Evolutionary conservation across 2,888 invertebrate genomes (phyloP), one percentile per base, ranked within the genome.

Genomic region (Lithophane semibrunnea): DNA sequence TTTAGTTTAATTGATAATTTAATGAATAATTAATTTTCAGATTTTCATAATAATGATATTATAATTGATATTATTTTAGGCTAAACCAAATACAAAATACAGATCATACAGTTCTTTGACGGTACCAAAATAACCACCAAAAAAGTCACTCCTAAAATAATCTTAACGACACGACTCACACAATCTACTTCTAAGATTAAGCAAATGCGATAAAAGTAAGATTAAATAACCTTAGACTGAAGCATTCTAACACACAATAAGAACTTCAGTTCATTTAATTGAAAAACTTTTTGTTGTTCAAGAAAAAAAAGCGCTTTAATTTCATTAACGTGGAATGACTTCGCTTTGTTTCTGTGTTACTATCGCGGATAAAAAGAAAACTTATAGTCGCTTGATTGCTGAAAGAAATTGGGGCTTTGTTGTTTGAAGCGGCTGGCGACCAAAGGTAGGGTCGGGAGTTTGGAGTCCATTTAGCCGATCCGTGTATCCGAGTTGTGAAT

Each of bases 251-350:
- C 86, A 85, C 87, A 83, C 84, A 89, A 85, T 86, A 88, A 84
- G 87, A 88, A 89, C 86, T 90, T 85, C 80, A 91, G 89, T 89
- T 88, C 85, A 84, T 92, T 92, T 93, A 93, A 94, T 94, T 93
- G 90, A 89, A 92, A 92, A 93, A 93, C 89, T 93, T 94, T 90
- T 90, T 90, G 89, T 89, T 88, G 79, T 86, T 80, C 24, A 80
- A 89, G 90, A 90, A 89, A 86, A 79, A 82, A 89, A 91, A 90
- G 90, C 64, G 79, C 73, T 91, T 92, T 92, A 92, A 93, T 94
- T 93, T 92, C 92, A 93, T 94, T 93, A 93, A 88, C 86, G 90
- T 88, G 88, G 84, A 91, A 92, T 90, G 89, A 89, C 88, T 90
- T 85, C 79, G 80, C 88, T 91, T 90, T 92, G 89, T 91, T 69